Evolutionary conservation across 2,888 invertebrate genomes (phyloP), one percentile per base, ranked within the genome.

Genomic region (Brachyopa scutellaris): DNA sequence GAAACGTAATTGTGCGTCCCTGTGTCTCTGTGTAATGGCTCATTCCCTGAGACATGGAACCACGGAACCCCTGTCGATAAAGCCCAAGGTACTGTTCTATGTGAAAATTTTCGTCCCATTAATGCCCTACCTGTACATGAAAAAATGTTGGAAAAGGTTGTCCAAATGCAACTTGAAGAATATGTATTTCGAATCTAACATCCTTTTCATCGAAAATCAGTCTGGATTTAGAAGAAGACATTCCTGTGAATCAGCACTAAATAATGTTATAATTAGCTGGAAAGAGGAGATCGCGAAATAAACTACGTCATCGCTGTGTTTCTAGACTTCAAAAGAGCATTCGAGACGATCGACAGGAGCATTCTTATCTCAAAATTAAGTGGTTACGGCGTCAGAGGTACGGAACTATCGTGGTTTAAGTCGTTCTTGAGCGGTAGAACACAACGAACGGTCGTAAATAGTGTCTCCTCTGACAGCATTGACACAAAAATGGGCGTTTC

Each of bases 81-180:
- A 33, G n/a, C 33, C 8, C 31, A 19, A 21, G 23, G 38, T 23
- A 13, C 21, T 1, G 11, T 7, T 13, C 2, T 23, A 15, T 51
- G 51, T 31, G 31, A 51, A 29, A 7, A 29, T 51, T 31, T 51
- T 15, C n/a, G n/a, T n/a, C n/a, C n/a, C n/a, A n/a, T n/a, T n/a
- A n/a, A n/a, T n/a, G n/a, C n/a, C n/a, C n/a, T 29, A 2, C 15
- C 49, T 2, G 11, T 31, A 15, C 8, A 51, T 9, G 15, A 15
- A 9, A 51, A 31, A 29, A 29, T 29, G 5, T 9, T 51, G 9
- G 47, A 13, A 47, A 47, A 47, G 6, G 47, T 23, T 7, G 47
- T 47, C 11, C 7, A 26, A 47, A 13, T 23, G 0, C 7, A 47
- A 42, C 9, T 19, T 1, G 42, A 17, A 19, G 21, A 42, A n/a